Percentiles rank a stretch among this genome's conserved stretches.
These are phyloP conservation scores for Myripristis jacobus DNA, from an alignment of 2,797 vertebrate species.

Conservation along the genomic window DNA sequence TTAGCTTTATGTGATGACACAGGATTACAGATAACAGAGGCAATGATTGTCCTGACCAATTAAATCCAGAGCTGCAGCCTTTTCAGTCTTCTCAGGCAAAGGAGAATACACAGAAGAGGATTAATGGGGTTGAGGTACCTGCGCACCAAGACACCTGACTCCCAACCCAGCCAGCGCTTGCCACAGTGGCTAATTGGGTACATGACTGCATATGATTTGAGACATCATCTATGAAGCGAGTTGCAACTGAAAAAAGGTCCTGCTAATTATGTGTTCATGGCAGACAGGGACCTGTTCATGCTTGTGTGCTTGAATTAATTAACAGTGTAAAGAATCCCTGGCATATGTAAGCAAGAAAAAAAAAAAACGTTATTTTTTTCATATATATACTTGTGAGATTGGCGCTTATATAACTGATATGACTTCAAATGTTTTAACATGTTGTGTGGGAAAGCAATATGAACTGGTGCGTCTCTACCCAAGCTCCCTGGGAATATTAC, in stretches of 20 bases:
- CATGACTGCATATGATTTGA: conserved; percentile 39
- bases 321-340: conserved; percentile 31
- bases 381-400: background rate
- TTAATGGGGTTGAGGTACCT: too few relatives aligned
- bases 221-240: conserved; percentile 24
- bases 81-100: too few relatives aligned
- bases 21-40: too few relatives aligned
- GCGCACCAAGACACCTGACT: too few relatives aligned
- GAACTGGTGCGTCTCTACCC: background rate
- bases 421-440: conserved; percentile 18
- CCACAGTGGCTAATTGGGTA: conserved; percentile 51
- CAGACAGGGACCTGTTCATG: conserved; percentile 39
- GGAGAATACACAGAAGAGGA: too few relatives aligned
- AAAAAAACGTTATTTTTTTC: conserved; percentile 2
- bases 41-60: too few relatives aligned
- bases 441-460: conserved; percentile 3
- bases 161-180: background rate
- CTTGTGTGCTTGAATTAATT: conserved; percentile 33
- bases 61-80: too few relatives aligned
- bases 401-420: conserved; percentile 15
- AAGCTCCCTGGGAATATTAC: conserved; percentile 46
- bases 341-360: background rate
- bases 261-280: conserved; percentile 62
- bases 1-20: too few relatives aligned
- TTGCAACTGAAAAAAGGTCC: conserved; percentile 18